A percentile compares a stretch with the other conserved stretches of the same genome.
phyloP scores from a whole-genome alignment of 2,113 vertebrate species.

The Nycticorax nycticorax region DNA sequence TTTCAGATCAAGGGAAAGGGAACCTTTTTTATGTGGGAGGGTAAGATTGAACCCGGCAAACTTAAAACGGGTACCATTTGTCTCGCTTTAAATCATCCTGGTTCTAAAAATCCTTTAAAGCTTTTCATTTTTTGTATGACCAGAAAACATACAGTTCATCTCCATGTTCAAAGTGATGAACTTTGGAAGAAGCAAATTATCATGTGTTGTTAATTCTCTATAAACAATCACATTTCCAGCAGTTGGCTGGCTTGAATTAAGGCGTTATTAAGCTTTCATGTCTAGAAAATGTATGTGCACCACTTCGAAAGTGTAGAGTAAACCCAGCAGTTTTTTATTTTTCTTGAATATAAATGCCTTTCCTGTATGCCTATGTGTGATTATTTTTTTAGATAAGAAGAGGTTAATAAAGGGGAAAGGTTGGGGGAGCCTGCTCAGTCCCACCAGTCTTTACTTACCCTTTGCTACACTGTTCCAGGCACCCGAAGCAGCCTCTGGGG shows the following conservation, averaged over 20 bases:
- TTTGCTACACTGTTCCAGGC: background rate
- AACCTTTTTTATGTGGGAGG: background rate
- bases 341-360: background rate
- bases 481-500: background rate
- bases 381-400: background rate
- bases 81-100: background rate
- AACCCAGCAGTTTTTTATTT: background rate
- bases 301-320: slow-evolving; percentile 1
- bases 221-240: slow-evolving; percentile 37
- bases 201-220: slow-evolving; percentile 55
- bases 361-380: background rate
- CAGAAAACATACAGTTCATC: slow-evolving; percentile 1
- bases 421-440: accelerated
- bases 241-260: slow-evolving; percentile 63
- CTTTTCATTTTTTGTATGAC: background rate
- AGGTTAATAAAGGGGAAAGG: background rate
- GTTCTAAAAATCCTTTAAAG: slow-evolving; percentile 16
- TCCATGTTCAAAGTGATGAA: slow-evolving; percentile 37
- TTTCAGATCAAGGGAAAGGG: slow-evolving; percentile 12
- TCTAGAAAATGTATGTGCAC: slow-evolving; percentile 24
- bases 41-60: background rate
- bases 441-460: background rate
- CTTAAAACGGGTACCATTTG: slow-evolving; percentile 19
- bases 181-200: slow-evolving; percentile 32
- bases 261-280: slow-evolving; percentile 13